Conservation (phyloP, 2,888 invertebrate genomes). For the Coleophora flavipennella region DNA sequence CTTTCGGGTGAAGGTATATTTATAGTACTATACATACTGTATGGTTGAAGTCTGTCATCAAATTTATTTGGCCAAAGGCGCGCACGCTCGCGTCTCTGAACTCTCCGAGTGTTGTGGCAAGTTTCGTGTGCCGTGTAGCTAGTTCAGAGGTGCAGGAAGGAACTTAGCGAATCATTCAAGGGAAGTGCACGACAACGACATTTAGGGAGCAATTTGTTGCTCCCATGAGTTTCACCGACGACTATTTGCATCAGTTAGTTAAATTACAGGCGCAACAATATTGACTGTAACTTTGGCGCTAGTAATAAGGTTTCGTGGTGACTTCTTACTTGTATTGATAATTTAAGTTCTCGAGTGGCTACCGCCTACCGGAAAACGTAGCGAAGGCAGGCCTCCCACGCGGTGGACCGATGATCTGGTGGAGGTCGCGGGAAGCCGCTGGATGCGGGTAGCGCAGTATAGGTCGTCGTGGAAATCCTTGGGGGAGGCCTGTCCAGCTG, state of each 20-base stretch:
- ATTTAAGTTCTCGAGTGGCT: no score
- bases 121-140: conserved; percentile 1
- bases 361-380: no score
- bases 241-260: conserved; percentile 26
- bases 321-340: no score
- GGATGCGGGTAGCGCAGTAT: no score
- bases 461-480: no score
- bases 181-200: conserved; percentile 23
- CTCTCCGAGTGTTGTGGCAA: neutral
- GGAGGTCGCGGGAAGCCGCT: no score
- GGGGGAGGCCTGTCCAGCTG: no score
- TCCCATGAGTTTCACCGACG: conserved; percentile 21
- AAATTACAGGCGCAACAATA: conserved; percentile 23
- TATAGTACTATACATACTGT: no score
- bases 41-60: no score
- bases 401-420: no score
- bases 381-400: no score
- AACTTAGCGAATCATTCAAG: conserved; percentile 24
- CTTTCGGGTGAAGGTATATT: no score
- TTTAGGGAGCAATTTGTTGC: conserved; percentile 27
- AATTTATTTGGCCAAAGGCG: conserved; percentile 7
- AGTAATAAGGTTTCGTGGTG: conserved; percentile 2
- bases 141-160: conserved; percentile 5
- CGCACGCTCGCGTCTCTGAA: neutral
- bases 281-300: conserved; percentile 24